A percentile compares a stretch with the other conserved stretches of the same genome.
Conservation (phyloP, 2,888 invertebrate species). For the Aromia moschata region DNA sequence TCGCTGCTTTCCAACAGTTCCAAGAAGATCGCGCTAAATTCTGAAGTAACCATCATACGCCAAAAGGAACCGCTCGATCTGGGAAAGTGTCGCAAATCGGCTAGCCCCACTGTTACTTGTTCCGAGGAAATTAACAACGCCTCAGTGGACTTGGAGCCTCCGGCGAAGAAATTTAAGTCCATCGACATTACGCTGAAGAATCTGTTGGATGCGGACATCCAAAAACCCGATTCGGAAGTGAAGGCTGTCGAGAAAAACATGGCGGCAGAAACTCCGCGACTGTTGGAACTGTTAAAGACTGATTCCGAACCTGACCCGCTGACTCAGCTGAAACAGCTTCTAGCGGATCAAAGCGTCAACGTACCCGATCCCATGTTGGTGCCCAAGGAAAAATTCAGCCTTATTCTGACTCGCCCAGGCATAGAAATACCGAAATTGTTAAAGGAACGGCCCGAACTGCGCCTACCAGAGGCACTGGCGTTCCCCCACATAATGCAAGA, state of each 20-base stretch:
- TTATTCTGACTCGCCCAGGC: conserved; percentile 76
- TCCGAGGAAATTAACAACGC: conserved; percentile 75
- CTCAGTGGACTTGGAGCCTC: conserved; percentile 60
- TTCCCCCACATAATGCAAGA: conserved; percentile 78
- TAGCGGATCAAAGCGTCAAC: conserved; percentile 73
- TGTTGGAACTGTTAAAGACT: conserved; percentile 62
- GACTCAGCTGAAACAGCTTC: conserved; percentile 76
- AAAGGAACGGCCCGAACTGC: conserved; percentile 75
- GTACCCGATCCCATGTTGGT: conserved; percentile 85
- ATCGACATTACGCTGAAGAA: conserved; percentile 65
- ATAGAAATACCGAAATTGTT: conserved; percentile 80
- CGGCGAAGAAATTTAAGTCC: conserved; percentile 64
- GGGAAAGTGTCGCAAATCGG: conserved; percentile 73
- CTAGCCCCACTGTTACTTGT: conserved; percentile 78
- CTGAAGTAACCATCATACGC: conserved; percentile 65
- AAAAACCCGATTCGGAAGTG: conserved; percentile 45
- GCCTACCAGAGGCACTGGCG: conserved; percentile 77
- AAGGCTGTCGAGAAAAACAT: conserved; percentile 29
- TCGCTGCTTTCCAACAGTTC: conserved; percentile 70
- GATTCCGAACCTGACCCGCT: conserved; percentile 64
- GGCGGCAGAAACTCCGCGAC: conserved; percentile 56
- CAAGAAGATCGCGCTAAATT: conserved; percentile 67
- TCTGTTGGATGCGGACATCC: conserved; percentile 63
- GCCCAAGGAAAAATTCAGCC: conserved; percentile 78
- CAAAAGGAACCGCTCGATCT: conserved; percentile 77